These are phyloP conservation scores for Spinus olivaceus DNA, from an alignment of 2,797 vertebrate genomes.

Conservation along the genomic window DNA sequence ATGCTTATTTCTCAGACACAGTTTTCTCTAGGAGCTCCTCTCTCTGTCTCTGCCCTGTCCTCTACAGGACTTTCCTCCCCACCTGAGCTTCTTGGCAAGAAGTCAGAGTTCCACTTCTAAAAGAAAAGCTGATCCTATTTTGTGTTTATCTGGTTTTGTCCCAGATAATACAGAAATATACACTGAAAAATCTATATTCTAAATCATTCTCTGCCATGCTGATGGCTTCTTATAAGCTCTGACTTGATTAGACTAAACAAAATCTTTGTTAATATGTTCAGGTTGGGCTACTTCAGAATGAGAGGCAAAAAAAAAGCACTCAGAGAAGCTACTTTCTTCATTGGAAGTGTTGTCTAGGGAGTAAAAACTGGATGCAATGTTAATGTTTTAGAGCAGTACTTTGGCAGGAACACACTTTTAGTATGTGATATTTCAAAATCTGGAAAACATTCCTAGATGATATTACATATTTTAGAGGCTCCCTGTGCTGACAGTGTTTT, in stretches of 20 bases:
- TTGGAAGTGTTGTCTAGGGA: background rate
- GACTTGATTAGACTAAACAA: background rate
- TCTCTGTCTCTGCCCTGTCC: background rate
- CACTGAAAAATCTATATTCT: background rate
- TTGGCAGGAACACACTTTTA: slow-evolving; percentile 17
- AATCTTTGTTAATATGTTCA: background rate
- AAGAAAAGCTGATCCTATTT: background rate
- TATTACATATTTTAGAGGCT: slow-evolving; percentile 25
- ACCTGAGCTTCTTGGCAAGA: background rate
- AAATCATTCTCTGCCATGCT: background rate
- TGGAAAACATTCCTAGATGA: background rate
- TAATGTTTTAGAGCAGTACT: background rate
- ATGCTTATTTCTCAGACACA: background rate
- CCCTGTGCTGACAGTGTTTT: background rate
- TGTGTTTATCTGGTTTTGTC: background rate
- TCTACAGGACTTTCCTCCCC: background rate
- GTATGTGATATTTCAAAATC: slow-evolving; percentile 48
- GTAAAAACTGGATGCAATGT: slow-evolving; percentile 6
- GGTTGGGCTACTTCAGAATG: background rate
- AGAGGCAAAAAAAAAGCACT: background rate
- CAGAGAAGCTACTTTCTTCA: background rate
- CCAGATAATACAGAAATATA: background rate
- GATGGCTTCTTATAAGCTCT: background rate
- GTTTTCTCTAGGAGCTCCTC: background rate
- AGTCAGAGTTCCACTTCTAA: background rate